Conservation (phyloP, 2,888 invertebrate species). For the Herminia tarsipennalis region DNA sequence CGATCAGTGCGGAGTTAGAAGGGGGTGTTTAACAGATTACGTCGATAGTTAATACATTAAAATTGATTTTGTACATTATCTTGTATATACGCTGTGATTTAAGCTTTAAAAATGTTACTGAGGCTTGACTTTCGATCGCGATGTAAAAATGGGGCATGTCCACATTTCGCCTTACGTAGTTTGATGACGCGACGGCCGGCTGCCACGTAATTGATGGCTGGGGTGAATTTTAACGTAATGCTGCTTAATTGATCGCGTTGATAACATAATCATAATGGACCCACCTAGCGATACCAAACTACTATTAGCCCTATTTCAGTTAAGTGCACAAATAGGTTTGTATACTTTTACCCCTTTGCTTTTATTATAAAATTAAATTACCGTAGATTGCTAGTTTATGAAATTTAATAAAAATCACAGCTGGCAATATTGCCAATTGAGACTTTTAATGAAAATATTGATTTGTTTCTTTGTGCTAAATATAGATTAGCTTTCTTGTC, state of each 20-base stretch:
- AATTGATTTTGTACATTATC: constrained; percentile 41
- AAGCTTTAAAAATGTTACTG: no score
- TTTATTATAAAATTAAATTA: no score
- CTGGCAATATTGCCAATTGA: no score
- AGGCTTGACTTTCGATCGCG: not conserved
- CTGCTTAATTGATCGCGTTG: constrained; percentile 77
- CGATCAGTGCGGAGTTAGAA: constrained; percentile 77
- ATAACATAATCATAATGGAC: constrained; percentile 71
- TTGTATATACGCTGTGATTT: not conserved
- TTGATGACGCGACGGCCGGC: constrained; percentile 51
- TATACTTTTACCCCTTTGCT: constrained; percentile 56
- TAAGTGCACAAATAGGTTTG: constrained; percentile 65
- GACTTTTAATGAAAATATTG: no score
- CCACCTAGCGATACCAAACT: constrained; percentile 54
- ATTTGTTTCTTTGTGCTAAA: no score
- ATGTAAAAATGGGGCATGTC: constrained; percentile 50
- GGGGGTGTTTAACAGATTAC: constrained; percentile 68
- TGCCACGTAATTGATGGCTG: constrained; percentile 71
- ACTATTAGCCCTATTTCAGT: constrained; percentile 51
- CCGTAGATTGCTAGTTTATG: no score
- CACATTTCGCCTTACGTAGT: constrained; percentile 50
- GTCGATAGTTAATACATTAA: constrained; percentile 61
- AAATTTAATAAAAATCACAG: no score
- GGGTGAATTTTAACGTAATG: constrained; percentile 78
- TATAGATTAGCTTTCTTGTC: no score